phyloP scores from a whole-genome alignment of 2,113 vertebrate species.

The Lichenostomus cassidix region DNA sequence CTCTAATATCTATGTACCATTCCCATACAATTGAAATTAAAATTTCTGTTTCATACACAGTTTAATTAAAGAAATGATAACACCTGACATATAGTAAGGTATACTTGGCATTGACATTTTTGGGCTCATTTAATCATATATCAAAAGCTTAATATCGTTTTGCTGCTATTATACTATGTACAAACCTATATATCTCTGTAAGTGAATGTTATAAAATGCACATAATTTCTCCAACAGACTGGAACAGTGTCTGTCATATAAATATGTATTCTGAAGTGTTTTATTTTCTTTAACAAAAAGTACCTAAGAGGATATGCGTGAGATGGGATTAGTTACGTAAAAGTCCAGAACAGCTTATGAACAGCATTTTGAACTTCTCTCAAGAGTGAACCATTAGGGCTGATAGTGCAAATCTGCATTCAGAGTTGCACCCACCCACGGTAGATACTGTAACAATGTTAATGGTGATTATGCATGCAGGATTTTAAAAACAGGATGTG shows the following conservation, averaged over 20 bases:
- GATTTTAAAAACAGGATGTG: slow-evolving; percentile 9
- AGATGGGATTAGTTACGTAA: slow-evolving; percentile 23
- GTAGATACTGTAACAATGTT: neutral
- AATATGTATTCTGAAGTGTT: neutral
- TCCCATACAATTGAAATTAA: neutral
- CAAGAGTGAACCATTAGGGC: neutral
- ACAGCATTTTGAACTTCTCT: slow-evolving; percentile 18
- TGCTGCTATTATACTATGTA: neutral
- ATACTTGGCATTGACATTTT: neutral
- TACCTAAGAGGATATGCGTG: neutral
- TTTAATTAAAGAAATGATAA: neutral
- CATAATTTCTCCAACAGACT: neutral
- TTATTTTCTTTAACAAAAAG: slow-evolving; percentile 13
- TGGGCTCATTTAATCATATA: neutral
- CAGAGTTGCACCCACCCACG: neutral
- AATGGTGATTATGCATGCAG: neutral
- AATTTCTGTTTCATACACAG: neutral
- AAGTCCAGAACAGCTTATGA: slow-evolving; percentile 35
- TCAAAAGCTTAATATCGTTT: neutral
- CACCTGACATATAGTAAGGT: neutral
- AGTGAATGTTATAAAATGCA: neutral
- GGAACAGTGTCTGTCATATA: neutral
- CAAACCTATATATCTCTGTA: neutral
- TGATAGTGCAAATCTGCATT: slow-evolving; percentile 6
- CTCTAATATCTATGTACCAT: neutral